Base-by-base conservation (phyloP, 2,888 invertebrate species). In the Lithophane leautieri region DNA sequence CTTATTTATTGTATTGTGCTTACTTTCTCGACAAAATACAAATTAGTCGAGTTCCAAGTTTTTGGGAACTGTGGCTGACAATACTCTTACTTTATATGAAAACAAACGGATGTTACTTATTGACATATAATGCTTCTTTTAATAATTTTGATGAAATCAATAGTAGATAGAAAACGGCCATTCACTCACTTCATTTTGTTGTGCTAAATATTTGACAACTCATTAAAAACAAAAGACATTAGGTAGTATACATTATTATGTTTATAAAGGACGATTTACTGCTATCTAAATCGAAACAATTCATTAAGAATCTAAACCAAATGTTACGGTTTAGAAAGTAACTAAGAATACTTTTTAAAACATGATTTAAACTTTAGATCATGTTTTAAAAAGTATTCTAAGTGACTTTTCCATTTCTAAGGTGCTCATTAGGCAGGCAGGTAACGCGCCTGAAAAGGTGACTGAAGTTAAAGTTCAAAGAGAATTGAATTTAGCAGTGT, bases 401-500 rank as follows among this genome's bases (percentile, higher is more conserved):
- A 42, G 54, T n/a, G 7, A 52, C 8, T 72, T 79, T 58, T 42
- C 42, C 14, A 42, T 65, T 11, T 11, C 56, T 56, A 25, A 47
- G 11, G 16, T 68, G 22, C 44, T 68, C 63, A 79, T 79, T 61
- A 73, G 16, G 54, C 28, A 84, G 62, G 74, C 78, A 85, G 69
- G 75, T 63, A 77, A 71, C 81, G 71, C 54, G 44, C 54, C 60
- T 63, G 22, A 47, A 70, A 79, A 78, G 72, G 70, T 25, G 56
- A 61, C 71, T 74, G 34, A 62, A 61, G 73, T 44, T 73, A 84
- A 87, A 80, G 72, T 88, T 86, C 47, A 79, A 81, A 81, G 65
- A 61, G 75, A 87, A 88, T 88, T 84, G 78, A 88, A 83, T 87
- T 88, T 82, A 77, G 74, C 58, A 28, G 66, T 54, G 61, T 62